Conservation (phyloP, 1,140 invertebrate species). For the Ooceraea biroi region DNA sequence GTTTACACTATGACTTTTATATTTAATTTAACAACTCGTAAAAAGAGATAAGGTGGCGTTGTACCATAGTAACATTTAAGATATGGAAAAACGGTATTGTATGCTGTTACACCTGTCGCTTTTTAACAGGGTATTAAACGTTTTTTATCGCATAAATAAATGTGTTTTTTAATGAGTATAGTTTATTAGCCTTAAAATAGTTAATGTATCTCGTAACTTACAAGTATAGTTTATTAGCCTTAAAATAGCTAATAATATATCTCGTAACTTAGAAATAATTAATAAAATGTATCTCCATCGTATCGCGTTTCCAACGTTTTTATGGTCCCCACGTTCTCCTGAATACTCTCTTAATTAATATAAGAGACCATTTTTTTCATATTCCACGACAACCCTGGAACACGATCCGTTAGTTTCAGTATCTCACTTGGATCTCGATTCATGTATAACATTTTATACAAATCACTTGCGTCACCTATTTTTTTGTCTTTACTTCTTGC, state of each 20-base stretch:
- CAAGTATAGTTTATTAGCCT: too few relatives aligned
- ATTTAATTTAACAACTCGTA: slow-evolving; percentile 57
- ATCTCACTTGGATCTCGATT: neutral
- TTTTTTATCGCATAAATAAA: slow-evolving; percentile 69
- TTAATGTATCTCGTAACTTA: slow-evolving; percentile 79
- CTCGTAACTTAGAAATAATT: too few relatives aligned
- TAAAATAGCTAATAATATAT: too few relatives aligned
- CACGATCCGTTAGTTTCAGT: slow-evolving; percentile 14
- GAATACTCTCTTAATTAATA: slow-evolving; percentile 88
- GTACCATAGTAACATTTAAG: slow-evolving; percentile 39
- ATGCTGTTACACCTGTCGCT: slow-evolving; percentile 35
- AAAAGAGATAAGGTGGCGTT: slow-evolving; percentile 55
- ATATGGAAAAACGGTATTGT: slow-evolving; percentile 39
- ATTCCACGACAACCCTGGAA: slow-evolving; percentile 87
- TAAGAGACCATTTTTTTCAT: slow-evolving; percentile 89
- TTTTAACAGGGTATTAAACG: slow-evolving; percentile 33
- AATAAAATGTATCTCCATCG: too few relatives aligned
- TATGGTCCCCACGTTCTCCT: slow-evolving; percentile 88
- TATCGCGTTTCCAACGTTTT: slow-evolving; percentile 88
- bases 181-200: slow-evolving; percentile 82
- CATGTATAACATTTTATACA: neutral
- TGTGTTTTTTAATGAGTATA: slow-evolving; percentile 76
- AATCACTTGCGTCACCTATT: slow-evolving; percentile 82
- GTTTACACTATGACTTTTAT: slow-evolving; percentile 62
- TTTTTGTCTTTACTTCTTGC: slow-evolving; percentile 82